Evolutionary conservation across 1,140 invertebrate genomes (phyloP), one percentile per base, ranked within the genome.

Genomic region (Bombyx mandarina): DNA sequence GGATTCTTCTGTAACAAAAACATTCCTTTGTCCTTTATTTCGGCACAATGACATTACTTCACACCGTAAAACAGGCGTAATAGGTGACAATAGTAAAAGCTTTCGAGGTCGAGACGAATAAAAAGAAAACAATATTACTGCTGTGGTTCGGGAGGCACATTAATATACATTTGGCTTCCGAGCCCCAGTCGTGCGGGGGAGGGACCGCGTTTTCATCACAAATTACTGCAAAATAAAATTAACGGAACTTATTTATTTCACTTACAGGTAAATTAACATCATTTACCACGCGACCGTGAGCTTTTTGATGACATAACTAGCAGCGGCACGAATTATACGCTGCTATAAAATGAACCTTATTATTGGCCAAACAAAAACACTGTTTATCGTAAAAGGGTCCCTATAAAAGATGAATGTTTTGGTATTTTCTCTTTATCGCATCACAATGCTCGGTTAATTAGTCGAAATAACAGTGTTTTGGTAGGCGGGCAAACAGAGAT

Each of bases 121-220:
- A 83, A 85, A 83, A 81, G 75, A 75, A 82, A 83, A 83, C 76
- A 82, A 82, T 79, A 83, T 81, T 79, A 81, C 69, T 73, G 67
- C 69, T 79, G 75, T 65, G 76, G 74, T 76, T 71, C 56, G 75
- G 73, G 71, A 69, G 69, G 66, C 70, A 76, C 80, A 86, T 81
- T 83, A 86, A 83, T 86, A 86, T 80, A 83, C 77, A 86, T 86
- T 86, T 82, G 74, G 74, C 60, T 63, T 58, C 54, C 56, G 65
- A 66, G 60, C 46, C 45, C 56, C 46, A 62, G 65, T 67, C 63
- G 50, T 46, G 57, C 50, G 45, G 46, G 44, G 60, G 55, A 54
- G 55, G 51, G 22, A 60, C 69, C 71, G 70, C 67, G 71, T 73
- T 85, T 76, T 78, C 73, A 75, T 77, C 75, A 68, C 71, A 75